Evolutionary conservation across 2,113 vertebrate species (phyloP), one percentile per base, ranked within the genome.

Genomic region (Neopipo cinnamomea): DNA sequence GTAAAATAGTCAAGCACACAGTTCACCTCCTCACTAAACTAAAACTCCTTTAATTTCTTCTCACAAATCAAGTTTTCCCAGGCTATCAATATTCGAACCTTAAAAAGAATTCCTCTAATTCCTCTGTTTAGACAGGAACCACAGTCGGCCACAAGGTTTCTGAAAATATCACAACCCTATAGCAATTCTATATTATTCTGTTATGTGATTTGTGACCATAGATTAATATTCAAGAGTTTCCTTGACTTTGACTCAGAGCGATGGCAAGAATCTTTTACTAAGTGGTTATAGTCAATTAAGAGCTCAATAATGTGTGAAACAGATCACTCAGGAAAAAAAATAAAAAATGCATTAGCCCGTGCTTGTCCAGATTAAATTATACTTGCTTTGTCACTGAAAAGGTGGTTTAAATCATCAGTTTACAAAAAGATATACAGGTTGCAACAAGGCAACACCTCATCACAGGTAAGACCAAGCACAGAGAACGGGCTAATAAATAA

Each of bases 281-380:
- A 82, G 58, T 24, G 31, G 73, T 72, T 89, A 72, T 66, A 96
- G 63, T 46, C 56, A 95, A 86, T 96, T 95, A 95, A 89, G 80
- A 93, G 53, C 61, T 70, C 86, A 92, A 88, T 49, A 92, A 91
- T 12, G 56, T 61, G 46, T 84, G 63, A 96, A 92, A 81, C 2
- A 92, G 30, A 90, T 90, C 59, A 80, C 2, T 9, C 16, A 33
- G 28, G 24, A 1, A 50, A 73, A 88, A 92, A 76, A 81, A 55
- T 62, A 33, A n/a, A 25, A 41, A 24, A 52, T 6, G 41, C 28
- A 89, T 49, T 90, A 95, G 50, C 30, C 30, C 77, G 17, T 27
- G 28, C 67, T 84, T 90, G 59, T 88, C 67, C 46, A 90, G 91
- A 93, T 91, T 66, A 90, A 94, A 47, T 66, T 59, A 67, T 39